Conservation (phyloP, 2,888 invertebrate genomes). For the Alsophila aescularia region DNA sequence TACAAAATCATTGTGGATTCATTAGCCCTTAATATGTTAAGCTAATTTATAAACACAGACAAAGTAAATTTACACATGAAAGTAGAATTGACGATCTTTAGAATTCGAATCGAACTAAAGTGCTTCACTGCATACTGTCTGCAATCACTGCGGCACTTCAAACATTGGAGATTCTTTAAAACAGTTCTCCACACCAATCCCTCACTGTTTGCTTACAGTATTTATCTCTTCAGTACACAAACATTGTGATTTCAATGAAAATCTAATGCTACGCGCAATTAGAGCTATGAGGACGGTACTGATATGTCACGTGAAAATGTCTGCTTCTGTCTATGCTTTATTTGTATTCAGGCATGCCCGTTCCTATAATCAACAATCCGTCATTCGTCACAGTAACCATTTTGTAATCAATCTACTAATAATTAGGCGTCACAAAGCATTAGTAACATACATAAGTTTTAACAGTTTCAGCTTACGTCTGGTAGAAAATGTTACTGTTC, state of each 20-base stretch:
- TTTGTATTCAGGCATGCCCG: no score
- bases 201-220: conserved; percentile 28
- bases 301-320: neutral
- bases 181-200: conserved; percentile 42
- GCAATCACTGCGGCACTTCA: conserved; percentile 51
- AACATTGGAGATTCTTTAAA: conserved; percentile 51
- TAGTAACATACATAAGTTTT: no score
- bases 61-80: conserved; percentile 33
- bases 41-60: conserved; percentile 12
- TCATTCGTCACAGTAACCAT: no score
- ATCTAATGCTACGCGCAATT: conserved; percentile 4
- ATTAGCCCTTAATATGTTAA: neutral
- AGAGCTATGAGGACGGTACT: conserved; percentile 1
- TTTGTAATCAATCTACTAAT: no score
- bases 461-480: no score
- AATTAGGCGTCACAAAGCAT: no score
- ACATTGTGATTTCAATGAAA: conserved; percentile 1
- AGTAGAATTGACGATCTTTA: conserved; percentile 28
- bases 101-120: conserved; percentile 40
- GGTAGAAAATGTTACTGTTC: no score
- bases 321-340: no score
- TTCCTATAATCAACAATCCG: no score
- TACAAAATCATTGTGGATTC: no score
- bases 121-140: conserved; percentile 44
- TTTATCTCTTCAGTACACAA: conserved; percentile 17